Conservation (phyloP, 2,113 vertebrate genomes). For the Neolamprologus fasciatus region DNA sequence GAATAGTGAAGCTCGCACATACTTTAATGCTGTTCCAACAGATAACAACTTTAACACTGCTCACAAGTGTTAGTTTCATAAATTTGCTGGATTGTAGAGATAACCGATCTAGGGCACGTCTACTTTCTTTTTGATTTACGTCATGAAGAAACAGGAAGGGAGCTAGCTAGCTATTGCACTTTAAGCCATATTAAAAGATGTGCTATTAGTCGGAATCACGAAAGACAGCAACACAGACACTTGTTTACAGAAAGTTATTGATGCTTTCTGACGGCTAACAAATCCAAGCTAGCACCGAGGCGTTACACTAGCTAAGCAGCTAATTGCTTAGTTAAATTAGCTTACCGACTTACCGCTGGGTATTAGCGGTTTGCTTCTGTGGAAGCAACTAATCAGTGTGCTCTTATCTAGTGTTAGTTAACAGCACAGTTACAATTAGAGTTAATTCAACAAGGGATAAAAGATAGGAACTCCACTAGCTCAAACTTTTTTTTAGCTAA, state of each 20-base stretch:
- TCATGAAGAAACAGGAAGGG: neutral
- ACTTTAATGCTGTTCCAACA: neutral
- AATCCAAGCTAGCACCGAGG: neutral
- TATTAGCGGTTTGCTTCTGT: neutral
- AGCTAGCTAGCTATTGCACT: neutral
- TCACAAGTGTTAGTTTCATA: neutral
- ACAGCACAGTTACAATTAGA: neutral
- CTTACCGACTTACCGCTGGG: neutral
- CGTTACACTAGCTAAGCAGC: constrained; percentile 26
- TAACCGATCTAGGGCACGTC: neutral
- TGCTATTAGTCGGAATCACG: neutral
- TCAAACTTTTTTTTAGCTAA: constrained; percentile 10
- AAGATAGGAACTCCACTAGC: neutral
- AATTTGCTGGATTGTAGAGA: neutral
- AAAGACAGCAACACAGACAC: rapidly evolving
- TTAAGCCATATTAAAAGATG: neutral
- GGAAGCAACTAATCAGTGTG: neutral
- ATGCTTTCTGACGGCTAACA: neutral
- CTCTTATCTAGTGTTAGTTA: neutral
- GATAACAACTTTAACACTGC: neutral
- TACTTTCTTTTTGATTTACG: neutral
- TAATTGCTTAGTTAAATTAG: constrained; percentile 38
- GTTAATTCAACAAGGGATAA: neutral
- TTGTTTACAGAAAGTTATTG: neutral
- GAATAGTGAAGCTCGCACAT: neutral